These are phyloP conservation scores for Rhegmatorhina hoffmannsi DNA, from an alignment of 2,113 vertebrate species.

Conservation along the genomic window DNA sequence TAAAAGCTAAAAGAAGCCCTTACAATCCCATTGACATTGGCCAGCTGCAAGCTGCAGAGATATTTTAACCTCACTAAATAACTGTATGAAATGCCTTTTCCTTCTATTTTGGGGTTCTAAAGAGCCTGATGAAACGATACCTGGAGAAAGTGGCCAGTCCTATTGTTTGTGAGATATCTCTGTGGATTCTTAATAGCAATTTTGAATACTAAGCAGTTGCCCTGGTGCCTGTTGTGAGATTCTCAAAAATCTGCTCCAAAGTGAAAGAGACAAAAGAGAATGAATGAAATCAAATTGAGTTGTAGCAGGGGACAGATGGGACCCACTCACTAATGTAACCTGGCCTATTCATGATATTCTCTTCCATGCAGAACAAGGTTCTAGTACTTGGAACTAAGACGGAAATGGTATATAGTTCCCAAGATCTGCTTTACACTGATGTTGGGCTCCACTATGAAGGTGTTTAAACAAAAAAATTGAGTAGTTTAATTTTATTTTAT, in stretches of 20 bases:
- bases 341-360: slow-evolving; percentile 74
- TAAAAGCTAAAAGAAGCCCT: slow-evolving; percentile 58
- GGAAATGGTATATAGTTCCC: background rate
- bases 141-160: slow-evolving; percentile 60
- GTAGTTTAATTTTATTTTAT: background rate
- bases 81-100: slow-evolving; percentile 51
- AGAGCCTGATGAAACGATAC: slow-evolving; percentile 73
- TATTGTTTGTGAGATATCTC: slow-evolving; percentile 50
- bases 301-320: slow-evolving; percentile 84
- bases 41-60: slow-evolving; percentile 67
- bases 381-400: slow-evolving; percentile 40
- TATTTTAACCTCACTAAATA: slow-evolving; percentile 67
- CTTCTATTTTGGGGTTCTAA: slow-evolving; percentile 57
- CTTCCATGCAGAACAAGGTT: slow-evolving; percentile 26
- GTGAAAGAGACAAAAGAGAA: slow-evolving; percentile 79
- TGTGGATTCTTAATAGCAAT: slow-evolving; percentile 38
- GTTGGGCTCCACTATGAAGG: background rate
- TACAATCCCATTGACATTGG: slow-evolving; percentile 46
- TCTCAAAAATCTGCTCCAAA: slow-evolving; percentile 76
- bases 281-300: slow-evolving; percentile 84
- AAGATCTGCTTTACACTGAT: background rate
- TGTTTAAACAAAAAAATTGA: background rate
- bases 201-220: slow-evolving; percentile 74
- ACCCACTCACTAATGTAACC: slow-evolving; percentile 73
- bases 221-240: slow-evolving; percentile 69